Evolutionary conservation across 2,888 invertebrate species (phyloP), one percentile per base, ranked within the genome.

Genomic region (Cancer borealis): DNA sequence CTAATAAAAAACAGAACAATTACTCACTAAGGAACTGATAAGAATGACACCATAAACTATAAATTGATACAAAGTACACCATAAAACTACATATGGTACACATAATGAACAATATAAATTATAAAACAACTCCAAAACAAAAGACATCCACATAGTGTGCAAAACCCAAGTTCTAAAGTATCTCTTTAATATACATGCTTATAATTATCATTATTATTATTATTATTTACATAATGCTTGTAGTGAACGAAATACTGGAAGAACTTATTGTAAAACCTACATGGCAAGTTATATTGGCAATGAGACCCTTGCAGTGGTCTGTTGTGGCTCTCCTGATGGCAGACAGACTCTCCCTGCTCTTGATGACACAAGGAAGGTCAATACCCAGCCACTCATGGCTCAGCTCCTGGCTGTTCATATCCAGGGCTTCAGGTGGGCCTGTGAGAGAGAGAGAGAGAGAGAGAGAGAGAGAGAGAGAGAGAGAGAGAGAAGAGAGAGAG

Each of bases 201-300:
- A 89, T 14, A 39, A 39, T 39, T 39, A 39, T 39, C 39, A 39
- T 39, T 39, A 39, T 39, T 39, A 39, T 39, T 39, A 39, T 39
- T 39, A 39, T 39, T 39, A 39, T 39, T 39, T 39, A 39, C 39
- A 39, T 39, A 39, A 39, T 39, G 39, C 39, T 39, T 39, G 39
- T 21, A 66, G 60, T 17, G 5, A 66, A 17, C 12, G 14, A 66
- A 17, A 12, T 66, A 66, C 49, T 17, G 17, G 17, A 66, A 66
- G 14, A 66, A 66, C 14, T 73, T 4, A 26, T n/a, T n/a, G 6
- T 26, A 73, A 73, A 3, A n/a, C 95, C n/a, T 66, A 95, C 95
- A 93, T 95, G 92, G 79, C 95, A 95, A 79, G 95, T 93, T 87
- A 95, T 94, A 89, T 95, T 95, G 21, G 94, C 93, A 93, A 95